These are phyloP conservation scores for Hirtodrosophila histrioides DNA, from an alignment of 2,888 invertebrate genomes.

Conservation along the genomic window DNA sequence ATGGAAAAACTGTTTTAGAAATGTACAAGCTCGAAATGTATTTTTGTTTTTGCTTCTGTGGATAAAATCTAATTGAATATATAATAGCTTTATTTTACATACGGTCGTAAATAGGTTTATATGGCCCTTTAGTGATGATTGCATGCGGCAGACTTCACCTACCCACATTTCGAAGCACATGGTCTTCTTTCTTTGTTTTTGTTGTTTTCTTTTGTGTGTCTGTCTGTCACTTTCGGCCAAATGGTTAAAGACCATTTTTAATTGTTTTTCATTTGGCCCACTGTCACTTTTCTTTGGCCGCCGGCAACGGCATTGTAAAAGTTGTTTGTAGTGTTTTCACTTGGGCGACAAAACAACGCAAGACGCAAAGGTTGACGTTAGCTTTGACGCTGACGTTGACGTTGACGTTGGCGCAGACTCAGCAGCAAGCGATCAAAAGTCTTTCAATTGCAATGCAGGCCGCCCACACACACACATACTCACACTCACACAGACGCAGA, in stretches of 20 bases:
- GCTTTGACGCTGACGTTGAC: slow-evolving; percentile 15
- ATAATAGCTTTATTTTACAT: no score
- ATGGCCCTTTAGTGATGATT: slow-evolving; percentile 14
- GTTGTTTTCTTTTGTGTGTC: slow-evolving; percentile 30
- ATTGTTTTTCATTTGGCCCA: slow-evolving; percentile 54
- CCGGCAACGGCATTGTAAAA: slow-evolving; percentile 58
- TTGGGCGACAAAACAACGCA: slow-evolving; percentile 31
- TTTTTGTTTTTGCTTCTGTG: no score
- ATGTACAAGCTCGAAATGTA: no score
- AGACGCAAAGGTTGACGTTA: slow-evolving; percentile 18
- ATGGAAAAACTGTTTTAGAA: no score
- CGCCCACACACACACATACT: slow-evolving; percentile 35
- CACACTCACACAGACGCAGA: slow-evolving; percentile 8
- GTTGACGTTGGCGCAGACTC: slow-evolving; percentile 15
- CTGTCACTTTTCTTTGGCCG: slow-evolving; percentile 68
- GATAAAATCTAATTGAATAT: no score
- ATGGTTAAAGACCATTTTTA: slow-evolving; percentile 44
- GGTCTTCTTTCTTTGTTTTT: not conserved
- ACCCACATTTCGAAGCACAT: not conserved
- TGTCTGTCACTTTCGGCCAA: slow-evolving; percentile 40
- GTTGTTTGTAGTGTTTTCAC: slow-evolving; percentile 72
- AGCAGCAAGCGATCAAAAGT: slow-evolving; percentile 19
- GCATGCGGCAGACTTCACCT: slow-evolving; percentile 3
- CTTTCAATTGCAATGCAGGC: slow-evolving; percentile 36
- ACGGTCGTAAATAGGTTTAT: slow-evolving; percentile 1